Evolutionary conservation across 1,140 invertebrate species (phyloP), one percentile per base, ranked within the genome.

Genomic region (Saccostrea glomerata): DNA sequence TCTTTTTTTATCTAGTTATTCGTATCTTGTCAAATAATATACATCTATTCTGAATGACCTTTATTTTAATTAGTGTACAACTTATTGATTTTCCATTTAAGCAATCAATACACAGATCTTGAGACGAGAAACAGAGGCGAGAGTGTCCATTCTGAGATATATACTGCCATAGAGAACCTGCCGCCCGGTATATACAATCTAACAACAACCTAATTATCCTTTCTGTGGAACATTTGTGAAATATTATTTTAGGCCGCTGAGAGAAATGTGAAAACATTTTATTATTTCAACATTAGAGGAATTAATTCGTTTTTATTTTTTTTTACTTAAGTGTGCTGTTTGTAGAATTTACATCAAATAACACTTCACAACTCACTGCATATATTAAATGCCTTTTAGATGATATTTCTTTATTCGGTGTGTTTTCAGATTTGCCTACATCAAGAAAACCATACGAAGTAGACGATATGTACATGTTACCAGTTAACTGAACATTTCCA

Each of bases 401-500:
- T 47, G 6, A 47, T 9, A 47, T 17, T 63, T 7, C n/a, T 2
- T 63, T 63, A 17, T 7, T 63, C 5, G n/a, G n/a, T 30, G 11
- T 30, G 15, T 30, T 77, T 77, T 30, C 70, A 77, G 70, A 77
- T 30, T 15, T 77, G 15, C 70, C 70, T 12, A 25, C 70, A 15
- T 36, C 70, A 30, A 30, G 70, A 13, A 77, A 77, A 36, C 70
- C 70, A 36, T 77, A 77, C 25, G 70, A 77, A 36, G 13, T 77
- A 0, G 70, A 77, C 25, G 70, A 77, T 77, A 17, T 77, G 23
- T 77, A 77, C 70, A 77, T 77, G 23, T 30, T 77, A 36, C 70
- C 70, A 12, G 25, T 77, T 12, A 15, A 77, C 15, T 77, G 30
- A 47, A 47, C 47, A 47, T 36, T 36, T 36, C 1, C 30, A 36